These are phyloP conservation scores for Chymomyza amoena DNA, from an alignment of 2,888 invertebrate genomes.

Conservation along the genomic window DNA sequence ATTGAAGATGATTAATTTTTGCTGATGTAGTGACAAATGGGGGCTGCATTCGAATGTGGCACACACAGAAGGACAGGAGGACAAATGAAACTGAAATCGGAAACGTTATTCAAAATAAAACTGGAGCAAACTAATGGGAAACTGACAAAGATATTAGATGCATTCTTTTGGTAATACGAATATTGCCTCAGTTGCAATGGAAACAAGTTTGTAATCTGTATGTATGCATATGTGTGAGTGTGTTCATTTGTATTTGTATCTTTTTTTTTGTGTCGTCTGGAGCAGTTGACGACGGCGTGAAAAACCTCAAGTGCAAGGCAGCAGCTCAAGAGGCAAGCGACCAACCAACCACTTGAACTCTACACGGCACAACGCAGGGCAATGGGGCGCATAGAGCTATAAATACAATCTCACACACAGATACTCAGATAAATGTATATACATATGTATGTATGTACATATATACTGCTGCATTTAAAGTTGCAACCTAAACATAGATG, in stretches of 20 bases:
- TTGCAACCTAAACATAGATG: conserved; percentile 15
- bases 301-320: conserved; percentile 59
- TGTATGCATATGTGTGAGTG: neutral
- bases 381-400: neutral
- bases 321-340: conserved; percentile 50
- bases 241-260: neutral
- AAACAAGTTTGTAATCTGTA: neutral
- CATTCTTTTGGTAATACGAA: neutral
- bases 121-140: conserved; percentile 47
- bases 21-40: conserved; percentile 57
- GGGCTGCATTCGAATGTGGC: conserved; percentile 8
- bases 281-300: conserved; percentile 31
- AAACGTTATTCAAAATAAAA: conserved; percentile 20
- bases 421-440: conserved; percentile 1
- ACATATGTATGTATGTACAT: conserved; percentile 8
- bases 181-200: neutral
- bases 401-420: conserved; percentile 1
- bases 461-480: conserved; percentile 22
- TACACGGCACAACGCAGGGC: neutral
- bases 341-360: conserved; percentile 62
- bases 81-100: neutral
- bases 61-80: conserved; percentile 5
- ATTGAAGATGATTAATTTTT: conserved; percentile 56
- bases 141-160: neutral
- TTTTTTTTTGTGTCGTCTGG: neutral